Base-by-base conservation (phyloP, 64 coral and sea anemone species). In the Montipora capricornis region DNA sequence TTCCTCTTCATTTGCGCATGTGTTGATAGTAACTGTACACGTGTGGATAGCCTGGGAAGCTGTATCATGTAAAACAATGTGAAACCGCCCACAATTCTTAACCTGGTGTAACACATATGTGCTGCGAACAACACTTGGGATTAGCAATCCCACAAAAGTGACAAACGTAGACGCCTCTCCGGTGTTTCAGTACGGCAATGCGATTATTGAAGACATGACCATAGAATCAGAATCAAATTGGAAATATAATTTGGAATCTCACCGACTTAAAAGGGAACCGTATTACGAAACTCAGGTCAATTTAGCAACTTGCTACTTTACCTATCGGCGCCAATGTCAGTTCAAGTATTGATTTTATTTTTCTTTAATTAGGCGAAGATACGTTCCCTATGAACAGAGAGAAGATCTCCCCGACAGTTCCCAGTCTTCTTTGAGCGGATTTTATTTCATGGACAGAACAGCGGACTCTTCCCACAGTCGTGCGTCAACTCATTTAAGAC, bases 361-460 rank as follows among this genome's bases (percentile, higher is more conserved):
- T 49, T 73, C 19, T 13, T 71, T 1, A 17, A 71, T 26, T n/a
- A 86, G 82, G 20, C 82, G 82, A 3, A 70, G 82, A 51, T 86
- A 86, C 47, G 17, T 68, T n/a, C 62, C 82, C 0, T 86, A 86
- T 22, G 82, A 86, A 49, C 66, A 86, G 45, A 70, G 82, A 71
- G 82, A 70, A 8, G 64, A 86, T 10, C 14, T 22, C 5, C 47
- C 62, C 6, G 82, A 86, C 20, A 86, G 82, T 86, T 73, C 82
- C 19, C 82, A 86, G 82, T 49, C 82, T 71, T 51, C 82, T 20
- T 73, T 86, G 66, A 86, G 8, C 82, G 66, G 45, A 50, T 45
- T 73, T 24, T 86, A 64, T 44, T 86, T 86, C 9, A 47, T 73
- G 17, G 82, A 86, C 37, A 86, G 82, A 71, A 71, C 82, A 86